A percentile compares a stretch with the other conserved stretches of the same genome.
Evolutionary conservation across 2,888 invertebrate genomes (phyloP).

Genomic region (Choreutis nemorana): DNA sequence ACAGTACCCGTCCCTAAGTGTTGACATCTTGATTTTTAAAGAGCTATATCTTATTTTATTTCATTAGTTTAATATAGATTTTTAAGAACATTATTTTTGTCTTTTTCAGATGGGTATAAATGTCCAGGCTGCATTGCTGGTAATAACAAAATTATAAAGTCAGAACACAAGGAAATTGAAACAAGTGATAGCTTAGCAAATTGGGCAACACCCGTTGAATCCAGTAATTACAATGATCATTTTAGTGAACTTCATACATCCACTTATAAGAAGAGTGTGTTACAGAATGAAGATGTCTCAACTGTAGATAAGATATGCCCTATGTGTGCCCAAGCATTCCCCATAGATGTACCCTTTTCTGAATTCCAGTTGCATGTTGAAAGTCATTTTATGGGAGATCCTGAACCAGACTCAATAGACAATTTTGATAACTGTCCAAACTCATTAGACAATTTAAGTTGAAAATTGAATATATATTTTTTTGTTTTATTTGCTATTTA

Average conservation of each 20-base stretch:
- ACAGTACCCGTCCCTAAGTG: too few relatives aligned
- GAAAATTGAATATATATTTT: conserved; percentile 6
- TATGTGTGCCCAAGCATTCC: conserved; percentile 74
- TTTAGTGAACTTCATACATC: conserved; percentile 37
- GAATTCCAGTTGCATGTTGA: conserved; percentile 80
- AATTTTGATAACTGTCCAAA: conserved; percentile 59
- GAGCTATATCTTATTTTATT: conserved; percentile 4
- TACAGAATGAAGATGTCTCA: conserved; percentile 22
- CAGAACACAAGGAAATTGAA: conserved; percentile 56
- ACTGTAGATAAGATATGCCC: conserved; percentile 72
- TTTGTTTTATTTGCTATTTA: not conserved
- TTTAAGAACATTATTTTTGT: too few relatives aligned
- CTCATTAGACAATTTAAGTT: conserved; percentile 44
- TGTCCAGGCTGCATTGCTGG: conserved; percentile 42
- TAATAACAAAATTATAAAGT: conserved; percentile 30
- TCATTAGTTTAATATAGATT: conserved; percentile 3
- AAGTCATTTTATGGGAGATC: conserved; percentile 74
- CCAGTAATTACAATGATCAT: conserved; percentile 42
- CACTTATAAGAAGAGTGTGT: conserved; percentile 27
- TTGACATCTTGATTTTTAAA: too few relatives aligned
- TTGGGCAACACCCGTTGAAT: conserved; percentile 54
- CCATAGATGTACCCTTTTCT: conserved; percentile 63
- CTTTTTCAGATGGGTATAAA: conserved; percentile 52
- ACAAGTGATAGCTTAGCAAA: conserved; percentile 53
- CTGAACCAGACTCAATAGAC: conserved; percentile 57